Conservation (phyloP, 2,113 vertebrate genomes). For the Anas platyrhynchos region DNA sequence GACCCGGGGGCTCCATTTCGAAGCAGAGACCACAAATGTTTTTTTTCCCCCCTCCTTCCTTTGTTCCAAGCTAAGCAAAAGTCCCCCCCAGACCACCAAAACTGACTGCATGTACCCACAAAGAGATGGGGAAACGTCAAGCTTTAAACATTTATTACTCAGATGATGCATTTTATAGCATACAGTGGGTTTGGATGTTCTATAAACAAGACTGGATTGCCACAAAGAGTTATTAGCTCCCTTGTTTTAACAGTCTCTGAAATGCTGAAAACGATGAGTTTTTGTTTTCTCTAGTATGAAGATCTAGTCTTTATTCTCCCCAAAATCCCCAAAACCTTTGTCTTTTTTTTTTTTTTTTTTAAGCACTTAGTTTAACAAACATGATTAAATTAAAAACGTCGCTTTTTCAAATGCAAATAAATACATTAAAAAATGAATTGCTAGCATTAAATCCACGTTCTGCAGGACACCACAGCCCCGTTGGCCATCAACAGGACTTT, state of each 20-base stretch:
- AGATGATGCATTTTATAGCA: conserved; percentile 61
- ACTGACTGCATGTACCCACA: background rate
- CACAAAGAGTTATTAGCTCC: conserved; percentile 49
- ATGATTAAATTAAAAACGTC: conserved; percentile 64
- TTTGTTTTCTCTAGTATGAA: conserved; percentile 20
- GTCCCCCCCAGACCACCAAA: background rate
- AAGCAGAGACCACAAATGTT: background rate
- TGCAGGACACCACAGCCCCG: conserved; percentile 24
- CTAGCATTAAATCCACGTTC: background rate
- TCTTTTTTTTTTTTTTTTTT: background rate
- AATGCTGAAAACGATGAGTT: conserved; percentile 24
- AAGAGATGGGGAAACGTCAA: conserved; percentile 40
- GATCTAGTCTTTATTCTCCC: conserved; percentile 37
- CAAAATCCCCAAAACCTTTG: background rate
- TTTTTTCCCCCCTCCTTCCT: background rate
- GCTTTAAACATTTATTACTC: conserved; percentile 70
- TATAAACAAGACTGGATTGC: conserved; percentile 57
- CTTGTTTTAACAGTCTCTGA: conserved; percentile 38
- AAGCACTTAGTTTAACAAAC: conserved; percentile 35
- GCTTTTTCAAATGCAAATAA: conserved; percentile 53
- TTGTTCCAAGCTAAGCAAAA: background rate
- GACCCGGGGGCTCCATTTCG: background rate
- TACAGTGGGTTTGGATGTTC: conserved; percentile 64
- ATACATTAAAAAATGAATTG: conserved; percentile 29
- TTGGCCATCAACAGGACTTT: conserved; percentile 20